Evolutionary conservation across 2,113 vertebrate genomes (phyloP).

Genomic region (Eurypyga helias): DNA sequence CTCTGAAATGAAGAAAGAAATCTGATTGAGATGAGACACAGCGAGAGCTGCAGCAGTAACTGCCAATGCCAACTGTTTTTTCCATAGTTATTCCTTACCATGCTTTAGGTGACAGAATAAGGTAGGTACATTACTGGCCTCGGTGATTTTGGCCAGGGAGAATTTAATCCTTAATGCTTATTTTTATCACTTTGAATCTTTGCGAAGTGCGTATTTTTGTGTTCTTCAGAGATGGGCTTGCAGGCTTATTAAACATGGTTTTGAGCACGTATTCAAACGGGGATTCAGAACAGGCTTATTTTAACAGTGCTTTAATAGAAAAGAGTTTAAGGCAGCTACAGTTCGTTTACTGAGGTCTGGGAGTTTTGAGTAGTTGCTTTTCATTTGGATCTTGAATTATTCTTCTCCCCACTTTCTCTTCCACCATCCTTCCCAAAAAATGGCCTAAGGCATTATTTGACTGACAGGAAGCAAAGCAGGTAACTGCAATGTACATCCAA

Average conservation of each 20-base stretch:
- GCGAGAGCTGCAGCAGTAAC: not conserved
- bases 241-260: not conserved
- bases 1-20: not conserved
- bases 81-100: not conserved
- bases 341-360: not conserved
- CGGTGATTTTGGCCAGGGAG: not conserved
- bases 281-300: not conserved
- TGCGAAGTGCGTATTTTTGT: not conserved
- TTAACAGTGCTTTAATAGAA: not conserved
- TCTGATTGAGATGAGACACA: not conserved
- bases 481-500: not conserved
- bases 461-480: not conserved
- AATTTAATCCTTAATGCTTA: not conserved
- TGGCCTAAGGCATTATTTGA: not conserved
- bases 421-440: accelerated
- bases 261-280: not conserved
- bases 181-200: not conserved
- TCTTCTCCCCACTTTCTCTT: not conserved
- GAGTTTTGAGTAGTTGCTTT: not conserved
- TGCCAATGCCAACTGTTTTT: not conserved
- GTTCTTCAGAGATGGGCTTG: not conserved
- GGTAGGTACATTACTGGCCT: not conserved
- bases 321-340: not conserved
- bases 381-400: not conserved
- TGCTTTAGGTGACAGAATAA: not conserved